phyloP scores from a whole-genome alignment of 2,888 invertebrate genomes.

The Synergus itoensis region DNA sequence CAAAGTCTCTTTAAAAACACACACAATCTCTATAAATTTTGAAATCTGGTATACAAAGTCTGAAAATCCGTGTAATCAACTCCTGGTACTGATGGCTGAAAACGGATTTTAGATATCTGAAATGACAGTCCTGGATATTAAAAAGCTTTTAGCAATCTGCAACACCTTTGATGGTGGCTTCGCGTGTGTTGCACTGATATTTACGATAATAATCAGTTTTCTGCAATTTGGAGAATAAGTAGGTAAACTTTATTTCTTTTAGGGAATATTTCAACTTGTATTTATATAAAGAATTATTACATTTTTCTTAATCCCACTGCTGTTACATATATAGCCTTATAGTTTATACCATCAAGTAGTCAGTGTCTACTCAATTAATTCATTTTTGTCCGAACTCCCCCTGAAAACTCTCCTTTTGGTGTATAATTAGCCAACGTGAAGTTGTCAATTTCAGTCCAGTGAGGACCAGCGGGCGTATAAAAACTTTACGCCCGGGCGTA shows the following conservation, averaged over 20 bases:
- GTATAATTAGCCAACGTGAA: no score
- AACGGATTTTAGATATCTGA: background rate
- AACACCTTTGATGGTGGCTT: background rate
- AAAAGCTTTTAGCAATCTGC: constrained; percentile 2
- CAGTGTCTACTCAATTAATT: no score
- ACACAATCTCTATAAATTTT: background rate
- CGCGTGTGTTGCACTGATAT: background rate
- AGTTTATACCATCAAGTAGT: no score
- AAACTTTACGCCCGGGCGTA: no score
- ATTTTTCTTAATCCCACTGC: background rate
- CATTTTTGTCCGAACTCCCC: no score
- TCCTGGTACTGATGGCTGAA: no score
- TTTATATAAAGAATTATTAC: background rate
- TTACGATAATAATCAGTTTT: background rate
- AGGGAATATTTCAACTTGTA: background rate
- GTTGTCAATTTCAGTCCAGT: no score
- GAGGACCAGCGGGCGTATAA: no score
- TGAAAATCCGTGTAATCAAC: background rate
- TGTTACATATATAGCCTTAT: no score
- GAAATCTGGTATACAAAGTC: no score
- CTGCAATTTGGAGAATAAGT: background rate
- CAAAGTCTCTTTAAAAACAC: no score
- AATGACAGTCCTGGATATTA: constrained; percentile 12
- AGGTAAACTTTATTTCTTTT: background rate
- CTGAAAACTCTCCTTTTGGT: no score